Evolutionary conservation across 2,113 vertebrate genomes (phyloP), one percentile per base, ranked within the genome.

Genomic region (Clarias magur): DNA sequence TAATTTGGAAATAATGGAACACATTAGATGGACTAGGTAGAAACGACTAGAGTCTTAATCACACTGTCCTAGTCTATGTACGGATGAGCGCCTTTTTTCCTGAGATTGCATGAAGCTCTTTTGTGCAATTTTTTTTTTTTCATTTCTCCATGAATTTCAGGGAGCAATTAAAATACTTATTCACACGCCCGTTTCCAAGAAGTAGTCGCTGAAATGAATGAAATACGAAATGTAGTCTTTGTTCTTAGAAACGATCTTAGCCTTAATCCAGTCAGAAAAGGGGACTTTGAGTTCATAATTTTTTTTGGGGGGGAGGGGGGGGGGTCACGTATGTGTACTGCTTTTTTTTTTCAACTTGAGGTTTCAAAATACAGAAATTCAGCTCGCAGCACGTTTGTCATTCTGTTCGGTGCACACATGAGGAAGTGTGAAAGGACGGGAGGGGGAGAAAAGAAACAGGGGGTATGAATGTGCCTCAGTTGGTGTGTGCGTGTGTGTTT

Each of bases 401-500:
- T 79, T 78, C 65, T 56, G n/a, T 82, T 67, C 67, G 60, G 62
- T n/a, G n/a, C 16, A 16, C 34, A n/a, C 12, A 54, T 17, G 30
- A 81, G 57, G 30, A 62, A 9, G n/a, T 57, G 53, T 79, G 27
- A 34, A 80, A 59, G 54, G 42, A 83, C 5, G 25, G 48, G 19
- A 54, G 38, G 34, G 72, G 42, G 60, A 23, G 48, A 56, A 15
- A n/a, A 16, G 59, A 23, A 17, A 48, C 67, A 48, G n/a, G 80
- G 38, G 27, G 67, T 60, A n/a, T 76, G 79, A 1, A 75, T 34
- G 79, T n/a, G 25, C 79, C 25, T 73, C 78, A 72, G 83, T 90
- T 53, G 88, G 68, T 85, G 73, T 42, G 82, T 80, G 82, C 89
- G 59, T 57, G 78, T 83, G 82, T 91, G 60, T 88, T 65, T 82